Evolutionary conservation across 2,797 vertebrate species (phyloP).

Genomic region (Sebastes baramenuke): DNA sequence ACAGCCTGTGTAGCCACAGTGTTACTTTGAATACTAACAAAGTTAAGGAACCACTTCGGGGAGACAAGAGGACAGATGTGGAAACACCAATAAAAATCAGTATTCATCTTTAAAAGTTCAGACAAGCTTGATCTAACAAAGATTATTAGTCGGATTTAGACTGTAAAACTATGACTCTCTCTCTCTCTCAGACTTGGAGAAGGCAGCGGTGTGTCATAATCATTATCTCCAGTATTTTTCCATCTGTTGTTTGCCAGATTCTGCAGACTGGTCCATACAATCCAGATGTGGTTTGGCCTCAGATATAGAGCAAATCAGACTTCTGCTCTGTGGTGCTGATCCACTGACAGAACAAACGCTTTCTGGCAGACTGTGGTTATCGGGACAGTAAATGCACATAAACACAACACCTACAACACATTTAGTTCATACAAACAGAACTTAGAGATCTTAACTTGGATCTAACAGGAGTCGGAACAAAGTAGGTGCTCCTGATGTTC

Average conservation of each 20-base stretch:
- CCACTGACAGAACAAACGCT: slow-evolving; percentile 17
- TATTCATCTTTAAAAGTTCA: slow-evolving; percentile 20
- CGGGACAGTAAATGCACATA: slow-evolving; percentile 12
- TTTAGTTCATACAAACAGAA: not conserved
- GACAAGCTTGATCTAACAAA: slow-evolving; percentile 11
- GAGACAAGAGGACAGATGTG: slow-evolving; percentile 7
- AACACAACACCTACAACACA: slow-evolving; percentile 1
- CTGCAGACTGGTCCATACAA: slow-evolving; percentile 77
- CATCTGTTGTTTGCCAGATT: slow-evolving; percentile 77
- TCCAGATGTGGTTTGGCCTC: slow-evolving; percentile 79
- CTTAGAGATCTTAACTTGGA: not conserved
- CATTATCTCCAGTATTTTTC: slow-evolving; percentile 83
- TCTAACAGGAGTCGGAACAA: not conserved
- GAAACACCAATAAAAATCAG: slow-evolving; percentile 10
- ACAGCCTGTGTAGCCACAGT: not conserved
- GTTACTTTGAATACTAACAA: not conserved
- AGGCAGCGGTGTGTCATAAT: slow-evolving; percentile 68
- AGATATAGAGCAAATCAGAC: slow-evolving; percentile 58
- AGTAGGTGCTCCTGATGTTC: not conserved
- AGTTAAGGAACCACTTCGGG: not conserved
- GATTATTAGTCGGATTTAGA: slow-evolving; percentile 27
- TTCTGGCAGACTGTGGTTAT: slow-evolving; percentile 5
- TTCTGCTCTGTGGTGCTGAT: slow-evolving; percentile 22
- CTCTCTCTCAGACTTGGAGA: not conserved
- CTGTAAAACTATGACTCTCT: not conserved